Evolutionary conservation across 2,888 invertebrate genomes (phyloP).

Genomic region (Neoitamus cyanurus): DNA sequence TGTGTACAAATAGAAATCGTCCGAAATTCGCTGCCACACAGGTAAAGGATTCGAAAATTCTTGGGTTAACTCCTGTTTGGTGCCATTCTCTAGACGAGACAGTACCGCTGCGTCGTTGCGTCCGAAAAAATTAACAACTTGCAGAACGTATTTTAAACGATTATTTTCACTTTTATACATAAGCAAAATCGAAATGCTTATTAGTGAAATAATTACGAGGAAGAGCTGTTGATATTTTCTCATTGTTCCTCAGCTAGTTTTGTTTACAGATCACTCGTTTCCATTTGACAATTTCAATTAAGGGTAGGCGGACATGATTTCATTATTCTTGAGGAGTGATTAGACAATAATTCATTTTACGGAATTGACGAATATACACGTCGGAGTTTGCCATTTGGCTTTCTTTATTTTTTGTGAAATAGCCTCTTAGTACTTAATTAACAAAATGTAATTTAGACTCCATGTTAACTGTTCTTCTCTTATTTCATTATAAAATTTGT

Average conservation of each 20-base stretch:
- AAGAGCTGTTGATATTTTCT: conserved; percentile 85
- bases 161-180: conserved; percentile 90
- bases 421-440: no score
- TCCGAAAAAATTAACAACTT: conserved; percentile 88
- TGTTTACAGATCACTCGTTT: neutral
- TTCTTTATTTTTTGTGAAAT: no score
- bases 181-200: conserved; percentile 79
- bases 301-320: neutral
- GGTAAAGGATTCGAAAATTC: conserved; percentile 69
- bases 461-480: no score
- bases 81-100: conserved; percentile 59
- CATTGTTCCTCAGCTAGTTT: conserved; percentile 68
- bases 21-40: conserved; percentile 72
- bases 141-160: conserved; percentile 82
- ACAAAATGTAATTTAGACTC: no score
- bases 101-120: conserved; percentile 63
- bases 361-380: neutral
- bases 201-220: conserved; percentile 75
- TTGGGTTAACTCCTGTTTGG: conserved; percentile 55
- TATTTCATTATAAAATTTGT: neutral
- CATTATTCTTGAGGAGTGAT: neutral
- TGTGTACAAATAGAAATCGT: conserved; percentile 71
- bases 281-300: neutral
- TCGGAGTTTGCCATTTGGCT: no score
- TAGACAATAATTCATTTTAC: neutral